Conservation (phyloP, 2,888 invertebrate species). For the Patella ulyssiponensis region DNA sequence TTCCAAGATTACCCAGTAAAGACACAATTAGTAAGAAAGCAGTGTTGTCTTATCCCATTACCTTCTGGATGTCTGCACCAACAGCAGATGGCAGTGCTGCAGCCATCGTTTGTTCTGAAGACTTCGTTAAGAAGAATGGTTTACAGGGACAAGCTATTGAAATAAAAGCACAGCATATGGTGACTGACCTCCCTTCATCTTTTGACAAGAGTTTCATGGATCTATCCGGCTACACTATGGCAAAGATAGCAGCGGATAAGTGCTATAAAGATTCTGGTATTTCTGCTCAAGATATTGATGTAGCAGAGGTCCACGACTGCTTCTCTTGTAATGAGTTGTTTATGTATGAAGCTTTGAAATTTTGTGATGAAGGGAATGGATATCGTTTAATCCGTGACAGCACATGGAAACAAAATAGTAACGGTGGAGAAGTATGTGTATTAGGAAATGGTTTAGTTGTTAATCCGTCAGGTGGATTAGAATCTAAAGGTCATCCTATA, state of each 20-base stretch:
- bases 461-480: conserved; percentile 98
- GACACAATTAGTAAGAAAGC: conserved; percentile 49
- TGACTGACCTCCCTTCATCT: conserved; percentile 88
- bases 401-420: conserved; percentile 53
- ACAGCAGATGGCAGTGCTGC: conserved; percentile 98
- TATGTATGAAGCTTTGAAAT: conserved; percentile 90
- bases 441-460: conserved; percentile 89
- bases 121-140: conserved; percentile 83
- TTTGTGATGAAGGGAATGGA: conserved; percentile 54
- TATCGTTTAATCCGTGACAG: conserved; percentile 50
- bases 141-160: conserved; percentile 91
- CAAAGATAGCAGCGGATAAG: conserved; percentile 78
- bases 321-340: conserved; percentile 97
- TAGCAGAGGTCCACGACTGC: conserved; percentile 86
- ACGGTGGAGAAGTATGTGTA: conserved; percentile 81
- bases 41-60: conserved; percentile 63
- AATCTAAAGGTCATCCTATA: conserved; percentile 97
- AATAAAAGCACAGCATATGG: conserved; percentile 97
- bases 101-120: conserved; percentile 92
- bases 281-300: conserved; percentile 53
- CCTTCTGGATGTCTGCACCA: conserved; percentile 76
- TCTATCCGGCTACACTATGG: conserved; percentile 93
- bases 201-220: conserved; percentile 85
- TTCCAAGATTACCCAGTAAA: conserved; percentile 47
- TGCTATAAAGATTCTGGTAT: conserved; percentile 50